Conservation (phyloP, 2,888 invertebrate genomes). For the Microchrysa polita region DNA sequence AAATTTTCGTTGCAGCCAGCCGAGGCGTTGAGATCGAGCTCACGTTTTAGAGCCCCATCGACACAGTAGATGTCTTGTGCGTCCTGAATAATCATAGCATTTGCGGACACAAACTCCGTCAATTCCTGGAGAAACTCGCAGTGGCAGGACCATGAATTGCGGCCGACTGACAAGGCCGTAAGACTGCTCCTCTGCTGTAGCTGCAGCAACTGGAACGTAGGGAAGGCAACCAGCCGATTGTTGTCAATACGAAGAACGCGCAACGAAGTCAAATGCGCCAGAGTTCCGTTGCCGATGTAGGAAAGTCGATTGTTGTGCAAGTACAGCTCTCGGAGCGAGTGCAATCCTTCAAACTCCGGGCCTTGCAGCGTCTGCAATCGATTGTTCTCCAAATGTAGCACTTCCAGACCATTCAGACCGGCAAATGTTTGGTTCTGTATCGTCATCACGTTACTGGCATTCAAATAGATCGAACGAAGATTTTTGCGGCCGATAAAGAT, state of each 20-base stretch:
- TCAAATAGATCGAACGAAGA: constrained; percentile 85
- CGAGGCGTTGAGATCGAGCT: constrained; percentile 78
- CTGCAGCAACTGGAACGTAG: constrained; percentile 77
- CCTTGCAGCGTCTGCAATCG: constrained; percentile 81
- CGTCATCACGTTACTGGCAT: constrained; percentile 83
- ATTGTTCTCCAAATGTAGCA: constrained; percentile 87
- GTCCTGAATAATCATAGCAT: constrained; percentile 81
- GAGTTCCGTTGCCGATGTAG: constrained; percentile 82
- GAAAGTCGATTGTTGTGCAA: constrained; percentile 86
- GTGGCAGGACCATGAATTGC: constrained; percentile 90
- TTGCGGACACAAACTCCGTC: constrained; percentile 83
- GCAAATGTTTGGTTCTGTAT: constrained; percentile 92
- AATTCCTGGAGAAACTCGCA: constrained; percentile 88
- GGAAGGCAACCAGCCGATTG: constrained; percentile 81
- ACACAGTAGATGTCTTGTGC: constrained; percentile 83
- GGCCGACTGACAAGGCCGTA: constrained; percentile 79
- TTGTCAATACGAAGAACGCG: constrained; percentile 85
- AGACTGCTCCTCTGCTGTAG: constrained; percentile 68
- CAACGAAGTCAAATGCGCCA: constrained; percentile 79
- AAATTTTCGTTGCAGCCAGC: constrained; percentile 79
- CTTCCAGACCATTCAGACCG: constrained; percentile 80
- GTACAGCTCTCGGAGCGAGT: constrained; percentile 81
- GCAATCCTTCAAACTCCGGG: constrained; percentile 84
- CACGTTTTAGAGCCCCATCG: constrained; percentile 79
- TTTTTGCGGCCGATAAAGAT: constrained; percentile 91